Evolutionary conservation across 2,888 invertebrate species (phyloP), one percentile per base, ranked within the genome.

Genomic region (Ectemnius continuus): DNA sequence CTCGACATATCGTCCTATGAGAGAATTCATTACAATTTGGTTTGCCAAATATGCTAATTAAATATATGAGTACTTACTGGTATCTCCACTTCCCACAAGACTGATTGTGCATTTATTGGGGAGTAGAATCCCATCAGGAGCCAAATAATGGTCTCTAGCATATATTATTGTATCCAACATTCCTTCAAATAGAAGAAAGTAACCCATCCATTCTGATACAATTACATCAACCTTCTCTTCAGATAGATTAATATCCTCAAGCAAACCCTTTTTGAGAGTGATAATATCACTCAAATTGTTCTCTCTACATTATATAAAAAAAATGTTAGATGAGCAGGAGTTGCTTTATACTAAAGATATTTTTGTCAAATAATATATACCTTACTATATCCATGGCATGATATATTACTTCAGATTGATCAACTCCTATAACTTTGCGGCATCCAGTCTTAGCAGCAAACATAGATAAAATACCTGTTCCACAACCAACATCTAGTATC

Each of bases 161-260:
- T 95, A 96, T 78, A 99, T 94, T 13, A 99, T 95, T 88, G 97
- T 97, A 88, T 98, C 98, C 73, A 99, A 90, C 99, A 99, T 99
- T 59, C 97, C 98, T 92, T 99, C 99, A 91, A 97, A 99, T 1
- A 99, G 91, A 56, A 99, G 92, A 90, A 99, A 98, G 90, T 99
- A 99, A 0, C 99, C 99, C 99, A 99, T 99, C 98, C 98, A 99
- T 91, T 99, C 99, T 0, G 98, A 98, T 2, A 99, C 95, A 81
- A 99, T 97, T 4, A 98, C 94, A 90, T 99, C 98, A 48, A 96
- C 96, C 91, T 96, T 95, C 68, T 95, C 94, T 48, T 93, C 92
- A 0, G 96, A 96, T 61, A 97, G 90, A 66, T 93, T 92, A 4
- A 96, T 95, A 82, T 97, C 95, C 91, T 99, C 99, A 26, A 99